These are phyloP conservation scores for Nematostella vectensis DNA, from an alignment of 92 coral and sea anemone species.

Conservation along the genomic window DNA sequence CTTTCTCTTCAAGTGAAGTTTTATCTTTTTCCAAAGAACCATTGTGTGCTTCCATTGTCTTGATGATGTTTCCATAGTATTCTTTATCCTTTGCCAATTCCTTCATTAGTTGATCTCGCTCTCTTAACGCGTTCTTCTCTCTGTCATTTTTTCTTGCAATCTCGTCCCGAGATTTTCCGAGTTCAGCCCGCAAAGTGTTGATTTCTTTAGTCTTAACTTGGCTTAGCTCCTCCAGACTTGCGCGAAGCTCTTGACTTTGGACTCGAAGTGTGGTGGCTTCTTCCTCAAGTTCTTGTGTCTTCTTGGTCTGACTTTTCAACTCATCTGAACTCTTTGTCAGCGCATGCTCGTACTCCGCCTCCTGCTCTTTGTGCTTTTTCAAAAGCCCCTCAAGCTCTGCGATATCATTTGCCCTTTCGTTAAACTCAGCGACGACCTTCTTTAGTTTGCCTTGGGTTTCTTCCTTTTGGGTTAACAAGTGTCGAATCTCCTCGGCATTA, in stretches of 20 bases:
- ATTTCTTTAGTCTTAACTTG: constrained; percentile 20
- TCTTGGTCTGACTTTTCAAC: background rate
- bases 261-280: constrained; percentile 14
- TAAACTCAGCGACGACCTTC: background rate
- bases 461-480: background rate
- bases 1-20: constrained; percentile 9
- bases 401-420: constrained; percentile 4
- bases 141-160: constrained; percentile 4
- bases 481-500: background rate
- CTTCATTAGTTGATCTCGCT: constrained; percentile 28
- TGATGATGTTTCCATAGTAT: constrained; percentile 13
- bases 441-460: background rate
- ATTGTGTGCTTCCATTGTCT: constrained; percentile 29
- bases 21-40: constrained; percentile 27
- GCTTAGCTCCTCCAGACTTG: constrained; percentile 13
- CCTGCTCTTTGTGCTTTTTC: constrained; percentile 3
- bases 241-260: constrained; percentile 22
- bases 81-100: constrained; percentile 38
- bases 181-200: constrained; percentile 17
- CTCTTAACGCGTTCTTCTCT: constrained; percentile 19
- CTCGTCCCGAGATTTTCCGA: constrained; percentile 5
- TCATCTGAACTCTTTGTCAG: background rate
- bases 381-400: constrained; percentile 11
- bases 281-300: constrained; percentile 7
- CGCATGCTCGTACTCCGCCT: background rate